Percentiles rank a stretch among this genome's conserved stretches.
phyloP scores from a whole-genome alignment of 1,140 invertebrate genomes.

The Andricus grossulariae region DNA sequence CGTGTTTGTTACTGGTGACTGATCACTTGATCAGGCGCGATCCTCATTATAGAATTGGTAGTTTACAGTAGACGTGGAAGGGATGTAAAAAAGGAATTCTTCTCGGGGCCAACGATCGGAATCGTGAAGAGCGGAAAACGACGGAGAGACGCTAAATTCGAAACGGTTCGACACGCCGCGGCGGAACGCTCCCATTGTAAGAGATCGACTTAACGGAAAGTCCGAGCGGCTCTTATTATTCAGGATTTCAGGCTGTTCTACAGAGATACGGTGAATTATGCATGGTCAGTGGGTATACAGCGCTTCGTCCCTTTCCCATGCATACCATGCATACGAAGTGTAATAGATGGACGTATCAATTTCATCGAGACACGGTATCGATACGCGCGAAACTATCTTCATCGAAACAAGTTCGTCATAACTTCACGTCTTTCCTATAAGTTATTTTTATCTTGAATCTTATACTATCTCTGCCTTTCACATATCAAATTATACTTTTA shows the following conservation, averaged over 20 bases:
- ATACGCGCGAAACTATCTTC: conserved; percentile 56
- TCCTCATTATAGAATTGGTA: too few relatives aligned
- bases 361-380: conserved; percentile 58
- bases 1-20: too few relatives aligned
- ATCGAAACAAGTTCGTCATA: conserved; percentile 35
- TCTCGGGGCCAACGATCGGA: conserved; percentile 24
- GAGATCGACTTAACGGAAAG: conserved; percentile 42
- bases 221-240: conserved; percentile 59
- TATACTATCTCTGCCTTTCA: not conserved
- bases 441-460: conserved; percentile 3
- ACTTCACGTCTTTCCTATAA: not conserved
- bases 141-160: conserved; percentile 32
- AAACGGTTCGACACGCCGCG: conserved; percentile 29
- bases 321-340: conserved; percentile 56
- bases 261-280: conserved; percentile 58
- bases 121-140: conserved; percentile 33
- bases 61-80: not conserved
- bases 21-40: too few relatives aligned
- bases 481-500: too few relatives aligned
- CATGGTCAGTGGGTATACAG: conserved; percentile 55
- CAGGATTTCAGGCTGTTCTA: conserved; percentile 64
- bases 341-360: conserved; percentile 69
- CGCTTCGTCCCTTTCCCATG: conserved; percentile 54
- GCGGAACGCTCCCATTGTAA: conserved; percentile 29
- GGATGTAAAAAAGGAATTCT: conserved; percentile 1